Evolutionary conservation across 2,888 invertebrate genomes (phyloP), one percentile per base, ranked within the genome.

Genomic region (Siphonodentalium dalli): DNA sequence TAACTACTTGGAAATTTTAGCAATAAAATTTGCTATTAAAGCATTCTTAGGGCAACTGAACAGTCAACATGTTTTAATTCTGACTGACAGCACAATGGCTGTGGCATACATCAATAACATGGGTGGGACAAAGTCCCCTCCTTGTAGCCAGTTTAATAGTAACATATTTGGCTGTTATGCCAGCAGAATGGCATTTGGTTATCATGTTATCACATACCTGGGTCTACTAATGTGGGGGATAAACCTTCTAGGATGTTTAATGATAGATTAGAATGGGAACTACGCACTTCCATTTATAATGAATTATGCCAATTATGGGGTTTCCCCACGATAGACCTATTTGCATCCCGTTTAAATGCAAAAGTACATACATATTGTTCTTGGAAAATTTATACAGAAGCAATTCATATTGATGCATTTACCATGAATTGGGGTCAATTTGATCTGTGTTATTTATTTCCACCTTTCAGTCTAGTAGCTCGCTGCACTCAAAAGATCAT

Each of bases 381-480:
- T 8, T 48, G 52, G 57, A 52, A 40, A 29, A 33, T 48, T 23
- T 47, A 54, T 37, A 38, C 52, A 31, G 52, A 43, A 39, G 37
- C 57, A 35, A 39, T 1, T 2, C 31, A 13, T 31, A 38, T 53
- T 39, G 44, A 52, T 58, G 58, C 49, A 31, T 58, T 56, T 54
- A 43, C 54, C 35, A 9, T 34, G 21, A 20, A 53, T 20, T 57
- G 44, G 48, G 35, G 29, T 11, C 15, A 23, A 7, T 8, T 3
- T n/a, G 44, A 27, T 15, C 29, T 57, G 21, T n/a, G n/a, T n/a
- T 48, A 48, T 35, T 26, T 38, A 3, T 57, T 41, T 34, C 29
- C 23, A 41, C 58, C 54, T 58, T 58, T 54, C 53, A 58, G 53
- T 54, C 21, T 58, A 46, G 23, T 54, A 11, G 54, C 34, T 13